Base-by-base conservation (phyloP, 2,888 invertebrate genomes). In the Lepeophtheirus nordmannii region DNA sequence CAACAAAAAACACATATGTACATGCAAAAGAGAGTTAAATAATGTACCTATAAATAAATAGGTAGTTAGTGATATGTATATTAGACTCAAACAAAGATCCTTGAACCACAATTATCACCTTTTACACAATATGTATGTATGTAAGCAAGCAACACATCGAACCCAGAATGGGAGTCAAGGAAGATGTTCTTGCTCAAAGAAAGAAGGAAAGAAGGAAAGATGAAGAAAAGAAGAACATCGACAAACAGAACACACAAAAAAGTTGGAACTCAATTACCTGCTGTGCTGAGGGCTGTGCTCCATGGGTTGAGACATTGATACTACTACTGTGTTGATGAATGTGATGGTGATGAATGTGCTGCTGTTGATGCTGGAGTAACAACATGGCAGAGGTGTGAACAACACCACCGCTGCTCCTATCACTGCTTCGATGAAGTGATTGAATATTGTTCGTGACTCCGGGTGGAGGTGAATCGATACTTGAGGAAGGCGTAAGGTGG, bases 61-160 rank as follows among this genome's bases (percentile, higher is more conserved):
- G 30, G 30, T 30, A 30, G 30, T 30, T 30, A 30, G 30, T 30
- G 30, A 30, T 46, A n/a, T 17, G 17, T 46, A 46, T n/a, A 17
- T 46, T 46, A 46, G 3, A 46, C 53, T n/a, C 53, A 46, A 30
- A 30, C 17, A n/a, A n/a, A 46, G 53, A 46, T 46, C 53, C 53
- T 46, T 46, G 53, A 46, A 46, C 53, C 53, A n/a, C 53, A 46
- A 46, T 46, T 46, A 46, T 46, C 53, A 46, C 53, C 53, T 46
- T 46, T n/a, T n/a, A n/a, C n/a, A n/a, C n/a, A n/a, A n/a, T n/a
- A n/a, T n/a, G n/a, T 30, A 30, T 7, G 7, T 30, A 30, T 30
- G 30, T 7, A 30, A 30, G 30, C 30, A 30, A 30, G 30, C 30
- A 30, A 30, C 30, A 30, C 3, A 5, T 30, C 3, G 2, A 30